Conservation (phyloP, 2,113 vertebrate genomes). For the Neopipo cinnamomea region DNA sequence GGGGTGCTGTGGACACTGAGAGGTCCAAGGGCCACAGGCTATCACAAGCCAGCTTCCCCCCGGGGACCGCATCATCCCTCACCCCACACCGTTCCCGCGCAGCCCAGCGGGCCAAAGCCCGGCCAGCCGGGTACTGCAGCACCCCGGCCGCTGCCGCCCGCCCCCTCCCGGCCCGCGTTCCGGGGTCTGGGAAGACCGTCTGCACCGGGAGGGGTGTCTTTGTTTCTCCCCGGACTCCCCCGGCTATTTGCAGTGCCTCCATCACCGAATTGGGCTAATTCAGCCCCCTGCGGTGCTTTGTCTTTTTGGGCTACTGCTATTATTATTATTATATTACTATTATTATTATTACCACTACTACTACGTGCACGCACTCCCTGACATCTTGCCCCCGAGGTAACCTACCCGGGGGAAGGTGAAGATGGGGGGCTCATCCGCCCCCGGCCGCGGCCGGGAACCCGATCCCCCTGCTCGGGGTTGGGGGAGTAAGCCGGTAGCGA, state of each 20-base stretch:
- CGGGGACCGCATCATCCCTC: not conserved
- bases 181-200: not conserved
- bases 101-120: not conserved
- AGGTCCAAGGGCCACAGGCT: not conserved
- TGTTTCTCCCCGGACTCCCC: not conserved
- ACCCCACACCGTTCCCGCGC: not conserved
- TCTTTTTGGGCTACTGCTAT: not conserved
- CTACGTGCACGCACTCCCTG: not conserved
- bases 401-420: not conserved
- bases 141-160: not conserved
- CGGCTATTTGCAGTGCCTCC: not conserved
- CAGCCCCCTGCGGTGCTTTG: not conserved
- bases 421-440: rapidly evolving
- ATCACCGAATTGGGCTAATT: not conserved
- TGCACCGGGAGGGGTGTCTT: not conserved
- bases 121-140: not conserved
- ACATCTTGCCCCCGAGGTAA: not conserved
- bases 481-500: not conserved
- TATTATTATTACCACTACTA: not conserved
- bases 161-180: not conserved
- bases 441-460: not conserved
- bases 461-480: not conserved
- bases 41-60: not conserved
- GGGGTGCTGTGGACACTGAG: not conserved
- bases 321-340: not conserved